Base-by-base conservation (phyloP, 1,140 invertebrate species). In the Drosophila lacertosa region DNA sequence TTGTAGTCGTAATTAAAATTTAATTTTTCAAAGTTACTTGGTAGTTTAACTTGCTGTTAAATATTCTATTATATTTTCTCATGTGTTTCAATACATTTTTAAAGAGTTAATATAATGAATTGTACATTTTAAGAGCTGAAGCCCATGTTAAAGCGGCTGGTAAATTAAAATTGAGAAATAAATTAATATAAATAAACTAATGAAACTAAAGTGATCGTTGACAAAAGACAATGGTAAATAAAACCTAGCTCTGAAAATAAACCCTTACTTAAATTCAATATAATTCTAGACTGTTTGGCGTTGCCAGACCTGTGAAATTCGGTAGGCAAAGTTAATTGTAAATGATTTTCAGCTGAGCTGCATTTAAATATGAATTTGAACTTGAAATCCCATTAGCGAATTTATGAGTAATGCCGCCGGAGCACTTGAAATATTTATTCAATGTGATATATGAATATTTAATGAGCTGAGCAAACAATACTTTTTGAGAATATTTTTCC, bases 361-460 rank as follows among this genome's bases (percentile, higher is more conserved):
- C 53, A 42, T 32, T 58, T 33, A 48, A 55, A 68, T 73, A 50
- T 55, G 54, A 63, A 66, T 66, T 51, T 75, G 72, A 75, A 67
- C 68, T 72, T 75, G 68, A 75, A 72, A 59, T 54, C 35, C 63
- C 35, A 75, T 74, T 74, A 71, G 67, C 60, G 33, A 63, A 32
- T 45, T 16, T 13, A 26, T 48, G 45, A 29, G 24, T 29, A 48
- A 29, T 48, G 11, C 13, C 22, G n/a, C n/a, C n/a, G n/a, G n/a
- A 7, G 13, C 13, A 29, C n/a, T 37, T 44, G 24, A 16, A 47
- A 50, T 33, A 20, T 51, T 13, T 33, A 20, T 51, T 13, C 45
- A 40, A 10, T 33, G 15, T 64, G 20, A 48, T 40, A 40, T 59
- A 53, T 71, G 72, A 26, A 65, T 57, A 66, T 58, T 37, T 54